Percentiles rank a stretch among this genome's conserved stretches.
phyloP scores from a whole-genome alignment of 2,888 invertebrate species.

The Petrophora chlorosata region DNA sequence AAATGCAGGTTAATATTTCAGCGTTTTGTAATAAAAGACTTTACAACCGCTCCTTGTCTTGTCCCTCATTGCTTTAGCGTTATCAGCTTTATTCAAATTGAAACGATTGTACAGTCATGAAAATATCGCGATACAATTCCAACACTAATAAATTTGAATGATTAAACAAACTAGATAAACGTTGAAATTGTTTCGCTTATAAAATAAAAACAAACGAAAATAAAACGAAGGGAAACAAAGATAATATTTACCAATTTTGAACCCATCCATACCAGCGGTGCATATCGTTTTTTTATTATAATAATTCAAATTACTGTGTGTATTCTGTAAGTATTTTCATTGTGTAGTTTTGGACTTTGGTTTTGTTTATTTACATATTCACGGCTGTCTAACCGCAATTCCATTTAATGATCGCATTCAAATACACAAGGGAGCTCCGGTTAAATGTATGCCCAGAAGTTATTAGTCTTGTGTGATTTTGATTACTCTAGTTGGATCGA shows the following conservation, averaged over 20 bases:
- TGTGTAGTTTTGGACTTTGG: conserved; percentile 22
- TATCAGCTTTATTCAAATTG: conserved; percentile 45
- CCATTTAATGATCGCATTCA: conserved; percentile 37
- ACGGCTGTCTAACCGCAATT: conserved; percentile 22
- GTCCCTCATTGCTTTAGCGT: conserved; percentile 34
- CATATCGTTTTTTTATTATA: conserved; percentile 70
- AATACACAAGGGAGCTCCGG: conserved; percentile 43
- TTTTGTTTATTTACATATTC: conserved; percentile 22
- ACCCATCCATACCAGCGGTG: conserved; percentile 83
- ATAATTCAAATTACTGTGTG: conserved; percentile 54
- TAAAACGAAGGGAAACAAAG: conserved; percentile 36
- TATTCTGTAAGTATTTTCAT: conserved; percentile 33
- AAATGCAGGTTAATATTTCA: conserved; percentile 42
- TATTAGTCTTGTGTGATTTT: conserved; percentile 63
- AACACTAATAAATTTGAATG: conserved; percentile 22
- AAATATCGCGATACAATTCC: conserved; percentile 48
- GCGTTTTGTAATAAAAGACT: conserved; percentile 43
- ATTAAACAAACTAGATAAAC: conserved; percentile 14
- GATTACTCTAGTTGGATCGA: conserved; percentile 53
- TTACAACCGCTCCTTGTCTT: conserved; percentile 47
- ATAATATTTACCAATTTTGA: conserved; percentile 68
- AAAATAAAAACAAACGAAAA: conserved; percentile 36
- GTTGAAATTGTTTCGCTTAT: conserved; percentile 45
- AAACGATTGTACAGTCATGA: conserved; percentile 48
- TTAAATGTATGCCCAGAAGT: conserved; percentile 48